A percentile compares a stretch with the other conserved stretches of the same genome.
phyloP scores from a whole-genome alignment of 2,113 vertebrate genomes.

The Laterallus jamaicensis region DNA sequence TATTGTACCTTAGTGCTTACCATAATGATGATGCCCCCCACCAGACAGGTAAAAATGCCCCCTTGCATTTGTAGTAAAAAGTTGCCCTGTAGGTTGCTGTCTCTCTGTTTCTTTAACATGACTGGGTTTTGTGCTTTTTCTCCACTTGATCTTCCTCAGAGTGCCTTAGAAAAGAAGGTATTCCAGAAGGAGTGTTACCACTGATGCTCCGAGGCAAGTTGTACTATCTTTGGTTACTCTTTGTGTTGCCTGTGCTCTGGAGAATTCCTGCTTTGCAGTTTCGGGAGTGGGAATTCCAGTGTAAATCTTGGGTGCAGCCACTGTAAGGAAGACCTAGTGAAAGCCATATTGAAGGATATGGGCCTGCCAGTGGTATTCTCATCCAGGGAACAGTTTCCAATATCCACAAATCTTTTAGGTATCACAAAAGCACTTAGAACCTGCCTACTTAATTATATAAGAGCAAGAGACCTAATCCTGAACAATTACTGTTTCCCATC shows the following conservation, averaged over 20 bases:
- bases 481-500: neutral
- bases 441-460: neutral
- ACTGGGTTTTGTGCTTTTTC: neutral
- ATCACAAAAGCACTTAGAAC: neutral
- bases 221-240: neutral
- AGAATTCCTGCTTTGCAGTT: neutral
- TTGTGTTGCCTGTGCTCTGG: neutral
- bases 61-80: neutral
- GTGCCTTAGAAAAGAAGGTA: neutral
- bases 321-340: neutral
- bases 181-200: neutral
- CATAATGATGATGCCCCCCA: neutral
- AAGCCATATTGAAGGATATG: neutral
- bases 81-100: neutral
- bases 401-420: neutral
- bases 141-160: neutral
- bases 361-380: neutral
- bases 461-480: neutral
- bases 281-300: neutral
- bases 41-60: neutral
- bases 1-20: neutral
- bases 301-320: neutral
- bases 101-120: neutral
- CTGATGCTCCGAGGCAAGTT: neutral
- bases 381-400: neutral